These are phyloP conservation scores for Marcusenius ussheri DNA, from an alignment of 2,113 vertebrate genomes.

Conservation along the genomic window DNA sequence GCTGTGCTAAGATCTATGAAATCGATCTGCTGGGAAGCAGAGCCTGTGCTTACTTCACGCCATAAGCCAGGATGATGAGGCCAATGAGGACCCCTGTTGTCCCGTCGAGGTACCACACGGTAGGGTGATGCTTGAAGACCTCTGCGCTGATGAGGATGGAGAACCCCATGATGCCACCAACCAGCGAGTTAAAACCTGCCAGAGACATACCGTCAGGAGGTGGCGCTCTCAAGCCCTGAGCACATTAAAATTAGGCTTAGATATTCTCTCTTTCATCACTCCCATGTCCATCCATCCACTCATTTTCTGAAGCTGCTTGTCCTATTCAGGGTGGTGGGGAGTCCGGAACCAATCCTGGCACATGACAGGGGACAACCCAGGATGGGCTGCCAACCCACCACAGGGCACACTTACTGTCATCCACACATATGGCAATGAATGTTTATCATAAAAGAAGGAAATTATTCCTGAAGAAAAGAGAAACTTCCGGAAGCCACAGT, in stretches of 20 bases:
- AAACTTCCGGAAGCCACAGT: not conserved
- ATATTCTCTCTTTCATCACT: not conserved
- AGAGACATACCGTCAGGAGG: conserved; percentile 19
- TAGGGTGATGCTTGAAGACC: conserved; percentile 80
- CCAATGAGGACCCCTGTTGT: conserved; percentile 87
- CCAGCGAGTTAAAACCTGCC: conserved; percentile 90
- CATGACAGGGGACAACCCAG: not conserved
- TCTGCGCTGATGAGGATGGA: conserved; percentile 93
- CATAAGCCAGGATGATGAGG: conserved; percentile 88
- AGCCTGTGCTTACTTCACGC: conserved; percentile 77
- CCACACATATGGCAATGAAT: not conserved
- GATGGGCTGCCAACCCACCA: not conserved
- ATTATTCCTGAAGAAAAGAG: not conserved
- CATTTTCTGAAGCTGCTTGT: not conserved
- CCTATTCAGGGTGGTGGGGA: not conserved
- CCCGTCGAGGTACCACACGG: conserved; percentile 91
- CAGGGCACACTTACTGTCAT: not conserved
- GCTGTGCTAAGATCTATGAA: not conserved
- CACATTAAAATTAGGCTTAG: not conserved
- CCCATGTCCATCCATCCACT: not conserved
- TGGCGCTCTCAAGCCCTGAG: not conserved
- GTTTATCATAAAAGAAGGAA: not conserved
- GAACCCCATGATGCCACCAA: conserved; percentile 92
- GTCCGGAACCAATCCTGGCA: not conserved
- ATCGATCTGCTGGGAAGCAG: not conserved